phyloP scores from a whole-genome alignment of 2,113 vertebrate species.

The Bothrops jararaca region DNA sequence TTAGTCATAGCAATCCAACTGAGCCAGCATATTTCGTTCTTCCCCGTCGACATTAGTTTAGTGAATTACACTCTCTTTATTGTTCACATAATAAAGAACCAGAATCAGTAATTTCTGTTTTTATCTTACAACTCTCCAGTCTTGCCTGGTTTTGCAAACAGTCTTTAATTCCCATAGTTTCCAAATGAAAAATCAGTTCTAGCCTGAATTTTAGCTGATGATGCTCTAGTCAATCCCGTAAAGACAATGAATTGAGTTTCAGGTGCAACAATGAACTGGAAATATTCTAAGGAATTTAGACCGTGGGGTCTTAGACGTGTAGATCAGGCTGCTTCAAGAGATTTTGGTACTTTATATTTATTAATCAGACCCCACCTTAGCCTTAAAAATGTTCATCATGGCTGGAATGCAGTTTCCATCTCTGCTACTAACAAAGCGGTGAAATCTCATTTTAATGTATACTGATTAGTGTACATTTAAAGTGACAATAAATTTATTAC shows the following conservation, averaged over 20 bases:
- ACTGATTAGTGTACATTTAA: too few species aligned
- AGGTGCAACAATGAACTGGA: not conserved
- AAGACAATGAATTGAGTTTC: not conserved
- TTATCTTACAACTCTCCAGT: not conserved
- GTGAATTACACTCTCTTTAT: not conserved
- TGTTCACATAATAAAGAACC: not conserved
- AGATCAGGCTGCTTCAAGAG: too few species aligned
- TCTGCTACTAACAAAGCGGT: too few species aligned
- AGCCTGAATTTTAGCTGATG: not conserved
- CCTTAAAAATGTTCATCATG: too few species aligned
- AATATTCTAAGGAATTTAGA: not conserved
- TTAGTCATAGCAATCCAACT: not conserved
- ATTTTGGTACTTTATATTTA: too few species aligned
- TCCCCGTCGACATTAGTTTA: not conserved
- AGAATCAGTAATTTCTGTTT: not conserved
- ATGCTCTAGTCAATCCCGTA: not conserved
- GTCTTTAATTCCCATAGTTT: not conserved
- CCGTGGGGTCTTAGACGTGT: too few species aligned
- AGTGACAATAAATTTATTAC: too few species aligned
- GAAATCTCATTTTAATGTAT: too few species aligned
- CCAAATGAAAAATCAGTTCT: not conserved
- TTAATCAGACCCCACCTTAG: too few species aligned
- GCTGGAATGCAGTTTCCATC: too few species aligned
- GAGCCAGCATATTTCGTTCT: not conserved
- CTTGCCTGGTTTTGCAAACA: not conserved